These are phyloP conservation scores for Erpornis zantholeuca DNA, from an alignment of 2,113 vertebrate genomes.

Conservation along the genomic window DNA sequence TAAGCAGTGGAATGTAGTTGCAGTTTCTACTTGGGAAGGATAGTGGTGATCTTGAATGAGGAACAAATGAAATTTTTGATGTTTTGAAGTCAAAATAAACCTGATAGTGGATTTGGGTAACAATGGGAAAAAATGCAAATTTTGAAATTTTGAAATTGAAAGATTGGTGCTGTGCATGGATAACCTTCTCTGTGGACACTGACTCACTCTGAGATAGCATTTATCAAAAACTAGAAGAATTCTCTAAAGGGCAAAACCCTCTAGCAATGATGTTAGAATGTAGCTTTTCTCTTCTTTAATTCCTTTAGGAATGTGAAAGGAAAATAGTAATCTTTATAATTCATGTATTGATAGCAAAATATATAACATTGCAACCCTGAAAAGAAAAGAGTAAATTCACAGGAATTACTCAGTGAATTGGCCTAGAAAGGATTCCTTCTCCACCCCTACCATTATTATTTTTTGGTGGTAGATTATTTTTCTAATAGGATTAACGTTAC, in stretches of 20 bases:
- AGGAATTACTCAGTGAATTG: not conserved
- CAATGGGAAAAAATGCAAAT: not conserved
- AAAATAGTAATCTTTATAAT: not conserved
- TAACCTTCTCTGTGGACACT: not conserved
- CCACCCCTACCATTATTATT: not conserved
- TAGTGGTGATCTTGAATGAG: not conserved
- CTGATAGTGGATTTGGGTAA: not conserved
- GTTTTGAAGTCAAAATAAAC: not conserved
- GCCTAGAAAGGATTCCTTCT: not conserved
- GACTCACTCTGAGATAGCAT: not conserved
- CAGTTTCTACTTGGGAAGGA: not conserved
- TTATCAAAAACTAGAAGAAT: not conserved
- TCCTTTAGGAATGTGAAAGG: not conserved
- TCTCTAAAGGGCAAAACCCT: not conserved
- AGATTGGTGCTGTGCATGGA: not conserved
- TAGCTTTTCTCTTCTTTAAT: not conserved
- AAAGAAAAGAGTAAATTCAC: constrained; percentile 3
- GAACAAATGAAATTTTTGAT: not conserved
- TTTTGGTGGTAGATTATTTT: constrained; percentile 37
- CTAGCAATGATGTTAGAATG: not conserved
- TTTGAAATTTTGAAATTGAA: too few relatives aligned
- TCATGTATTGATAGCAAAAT: not conserved
- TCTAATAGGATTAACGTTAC: constrained; percentile 39
- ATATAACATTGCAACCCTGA: not conserved
- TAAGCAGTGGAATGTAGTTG: not conserved